These are phyloP conservation scores for Agonopterix heracliana DNA, from an alignment of 2,888 invertebrate species.

Conservation along the genomic window DNA sequence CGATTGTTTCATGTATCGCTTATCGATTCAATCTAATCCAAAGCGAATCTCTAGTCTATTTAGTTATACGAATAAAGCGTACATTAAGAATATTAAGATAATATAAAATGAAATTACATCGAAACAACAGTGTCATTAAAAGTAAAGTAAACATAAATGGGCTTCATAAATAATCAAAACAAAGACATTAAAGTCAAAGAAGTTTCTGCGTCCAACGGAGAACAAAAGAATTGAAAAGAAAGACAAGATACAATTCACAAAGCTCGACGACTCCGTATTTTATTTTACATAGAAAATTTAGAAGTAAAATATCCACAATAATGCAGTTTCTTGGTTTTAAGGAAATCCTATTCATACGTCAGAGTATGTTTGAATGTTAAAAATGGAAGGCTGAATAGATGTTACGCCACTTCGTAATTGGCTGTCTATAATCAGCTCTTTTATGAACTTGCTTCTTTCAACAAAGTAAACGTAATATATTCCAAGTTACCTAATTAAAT, in stretches of 20 bases:
- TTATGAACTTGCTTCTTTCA: too few relatives aligned
- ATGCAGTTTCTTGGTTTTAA: too few relatives aligned
- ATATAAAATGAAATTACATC: background rate
- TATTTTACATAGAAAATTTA: too few relatives aligned
- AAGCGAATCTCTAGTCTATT: slow-evolving; percentile 38
- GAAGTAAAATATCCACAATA: too few relatives aligned
- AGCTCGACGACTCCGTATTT: background rate
- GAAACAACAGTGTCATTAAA: slow-evolving; percentile 13
- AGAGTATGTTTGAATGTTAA: too few relatives aligned
- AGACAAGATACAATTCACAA: slow-evolving; percentile 20
- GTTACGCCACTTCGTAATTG: too few relatives aligned
- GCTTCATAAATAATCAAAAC: slow-evolving; percentile 27
- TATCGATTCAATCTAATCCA: slow-evolving; percentile 45
- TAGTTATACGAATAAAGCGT: slow-evolving; percentile 24
- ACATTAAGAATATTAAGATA: background rate
- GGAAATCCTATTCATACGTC: too few relatives aligned
- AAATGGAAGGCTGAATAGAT: too few relatives aligned
- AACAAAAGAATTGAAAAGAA: slow-evolving; percentile 29
- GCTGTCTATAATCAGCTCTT: too few relatives aligned
- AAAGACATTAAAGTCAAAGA: slow-evolving; percentile 23
- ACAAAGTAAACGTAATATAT: too few relatives aligned
- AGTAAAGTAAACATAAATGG: slow-evolving; percentile 18
- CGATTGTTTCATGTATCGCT: slow-evolving; percentile 44
- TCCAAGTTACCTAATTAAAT: too few relatives aligned
- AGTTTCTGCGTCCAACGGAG: slow-evolving; percentile 23